phyloP scores from a whole-genome alignment of 2,888 invertebrate species.

The Luperina testacea region DNA sequence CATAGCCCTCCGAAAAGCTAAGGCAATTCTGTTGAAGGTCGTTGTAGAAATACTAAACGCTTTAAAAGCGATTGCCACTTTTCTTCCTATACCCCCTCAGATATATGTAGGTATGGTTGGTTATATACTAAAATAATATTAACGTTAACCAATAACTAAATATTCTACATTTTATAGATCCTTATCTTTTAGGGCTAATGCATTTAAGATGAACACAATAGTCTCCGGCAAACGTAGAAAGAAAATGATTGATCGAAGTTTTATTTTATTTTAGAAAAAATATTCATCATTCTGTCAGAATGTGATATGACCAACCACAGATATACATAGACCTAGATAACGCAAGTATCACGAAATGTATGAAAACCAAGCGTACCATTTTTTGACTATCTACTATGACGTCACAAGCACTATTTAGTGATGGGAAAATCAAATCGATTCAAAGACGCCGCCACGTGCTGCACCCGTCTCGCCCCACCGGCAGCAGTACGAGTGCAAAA shows the following conservation, averaged over 20 bases:
- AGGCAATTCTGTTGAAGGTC: not conserved
- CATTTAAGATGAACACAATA: slow-evolving; percentile 27
- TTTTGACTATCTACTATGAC: too few species aligned
- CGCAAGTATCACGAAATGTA: too few species aligned
- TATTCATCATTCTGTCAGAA: slow-evolving; percentile 38
- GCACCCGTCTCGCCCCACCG: too few species aligned
- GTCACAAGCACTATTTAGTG: too few species aligned
- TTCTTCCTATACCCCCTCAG: not conserved
- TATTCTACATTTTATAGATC: not conserved
- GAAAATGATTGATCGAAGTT: slow-evolving; percentile 50
- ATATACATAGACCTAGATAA: too few species aligned
- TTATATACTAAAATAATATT: not conserved
- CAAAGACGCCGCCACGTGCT: too few species aligned
- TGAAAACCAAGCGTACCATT: too few species aligned
- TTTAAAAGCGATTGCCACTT: not conserved
- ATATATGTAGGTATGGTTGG: not conserved
- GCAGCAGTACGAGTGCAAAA: too few species aligned
- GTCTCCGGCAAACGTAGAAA: slow-evolving; percentile 12
- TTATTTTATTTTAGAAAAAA: slow-evolving; percentile 33
- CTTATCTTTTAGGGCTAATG: not conserved
- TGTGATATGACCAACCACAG: slow-evolving; percentile 7
- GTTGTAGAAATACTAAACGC: not conserved
- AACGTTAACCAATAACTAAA: not conserved
- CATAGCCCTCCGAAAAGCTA: not conserved
- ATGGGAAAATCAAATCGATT: too few species aligned